A percentile compares a stretch with the other conserved stretches of the same genome.
phyloP scores from a whole-genome alignment of 2,113 vertebrate genomes.

The Struthidea cinerea region DNA sequence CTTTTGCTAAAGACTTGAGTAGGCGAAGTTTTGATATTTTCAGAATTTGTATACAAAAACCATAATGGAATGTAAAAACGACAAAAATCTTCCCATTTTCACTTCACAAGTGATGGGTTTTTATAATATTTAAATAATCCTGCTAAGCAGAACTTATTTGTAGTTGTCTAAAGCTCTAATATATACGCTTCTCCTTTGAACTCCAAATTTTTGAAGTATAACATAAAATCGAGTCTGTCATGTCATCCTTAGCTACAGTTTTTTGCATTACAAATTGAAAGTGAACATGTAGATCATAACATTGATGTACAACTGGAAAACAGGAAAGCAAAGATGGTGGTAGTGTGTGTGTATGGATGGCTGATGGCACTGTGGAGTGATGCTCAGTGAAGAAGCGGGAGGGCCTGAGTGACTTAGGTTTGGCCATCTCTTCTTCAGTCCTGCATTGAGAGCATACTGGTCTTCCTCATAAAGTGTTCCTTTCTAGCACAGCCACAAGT shows the following conservation, averaged over 20 bases:
- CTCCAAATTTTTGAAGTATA: background rate
- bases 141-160: background rate
- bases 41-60: background rate
- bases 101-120: fast-evolving
- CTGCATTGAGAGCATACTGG: background rate
- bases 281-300: background rate
- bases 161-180: background rate
- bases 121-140: background rate
- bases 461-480: background rate
- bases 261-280: background rate
- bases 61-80: background rate
- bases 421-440: background rate
- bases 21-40: background rate
- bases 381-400: background rate
- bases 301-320: background rate
- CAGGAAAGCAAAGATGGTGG: background rate
- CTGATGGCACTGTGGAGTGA: background rate
- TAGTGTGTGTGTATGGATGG: background rate
- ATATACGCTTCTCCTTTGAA: background rate
- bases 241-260: background rate
- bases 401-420: background rate
- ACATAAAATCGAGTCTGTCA: background rate
- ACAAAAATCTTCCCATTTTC: background rate
- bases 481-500: background rate
- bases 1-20: background rate